phyloP scores from a whole-genome alignment of 2,888 invertebrate genomes.

The Neoscelio sp. region DNA sequence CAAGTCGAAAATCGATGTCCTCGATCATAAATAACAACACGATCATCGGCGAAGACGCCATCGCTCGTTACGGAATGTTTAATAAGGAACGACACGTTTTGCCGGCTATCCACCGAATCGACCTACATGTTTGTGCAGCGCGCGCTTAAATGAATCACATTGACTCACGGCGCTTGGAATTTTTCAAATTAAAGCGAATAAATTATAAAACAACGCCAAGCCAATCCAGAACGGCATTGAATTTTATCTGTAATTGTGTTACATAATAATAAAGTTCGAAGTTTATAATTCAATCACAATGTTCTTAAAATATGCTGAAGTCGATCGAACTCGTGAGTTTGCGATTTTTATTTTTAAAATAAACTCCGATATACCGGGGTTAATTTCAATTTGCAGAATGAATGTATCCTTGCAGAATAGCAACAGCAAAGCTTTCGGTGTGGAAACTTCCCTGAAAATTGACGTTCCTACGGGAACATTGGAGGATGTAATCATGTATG shows the following conservation, averaged over 20 bases:
- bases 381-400: too few species aligned
- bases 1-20: too few species aligned
- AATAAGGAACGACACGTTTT: background rate
- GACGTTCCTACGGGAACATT: too few species aligned
- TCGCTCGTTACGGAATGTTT: background rate
- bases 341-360: too few species aligned
- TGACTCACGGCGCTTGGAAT: background rate
- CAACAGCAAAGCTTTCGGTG: too few species aligned
- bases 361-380: too few species aligned
- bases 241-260: constrained; percentile 14
- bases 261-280: constrained; percentile 12
- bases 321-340: constrained; percentile 13
- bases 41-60: background rate
- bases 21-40: too few species aligned
- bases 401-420: too few species aligned
- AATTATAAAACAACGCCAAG: constrained; percentile 22
- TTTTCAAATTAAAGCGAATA: constrained; percentile 26
- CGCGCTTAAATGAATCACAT: constrained; percentile 20
- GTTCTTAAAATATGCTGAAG: constrained; percentile 6
- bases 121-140: constrained; percentile 13
- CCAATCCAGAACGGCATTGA: constrained; percentile 33
- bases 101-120: constrained; percentile 4
- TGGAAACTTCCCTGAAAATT: too few species aligned
- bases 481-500: too few species aligned
- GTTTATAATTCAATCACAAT: constrained; percentile 26